A percentile compares a stretch with the other conserved stretches of the same genome.
phyloP scores from a whole-genome alignment of 2,797 vertebrate genomes.

The Ptychobarbus kaznakovi region DNA sequence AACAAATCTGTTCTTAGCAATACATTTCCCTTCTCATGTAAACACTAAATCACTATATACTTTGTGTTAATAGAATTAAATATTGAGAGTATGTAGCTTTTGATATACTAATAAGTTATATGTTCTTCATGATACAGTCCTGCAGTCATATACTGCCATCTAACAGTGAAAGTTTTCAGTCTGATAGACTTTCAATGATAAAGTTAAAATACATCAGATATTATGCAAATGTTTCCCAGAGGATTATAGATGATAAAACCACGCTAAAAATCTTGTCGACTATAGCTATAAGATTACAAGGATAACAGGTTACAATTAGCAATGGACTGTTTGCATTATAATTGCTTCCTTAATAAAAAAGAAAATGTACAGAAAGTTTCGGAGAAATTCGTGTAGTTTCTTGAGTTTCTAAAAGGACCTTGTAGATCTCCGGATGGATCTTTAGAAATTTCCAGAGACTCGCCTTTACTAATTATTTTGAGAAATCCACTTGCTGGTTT shows the following conservation, averaged over 20 bases:
- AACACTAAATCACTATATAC: constrained; percentile 14
- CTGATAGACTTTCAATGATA: neutral
- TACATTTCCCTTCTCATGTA: neutral
- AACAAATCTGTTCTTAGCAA: neutral
- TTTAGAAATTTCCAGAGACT: too few species aligned
- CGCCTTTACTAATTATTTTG: neutral
- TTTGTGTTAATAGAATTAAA: neutral
- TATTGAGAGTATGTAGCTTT: neutral
- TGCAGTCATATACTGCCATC: too few species aligned
- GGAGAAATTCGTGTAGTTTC: neutral
- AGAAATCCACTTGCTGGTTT: too few species aligned
- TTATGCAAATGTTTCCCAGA: neutral
- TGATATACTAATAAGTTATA: neutral
- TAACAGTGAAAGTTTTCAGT: neutral
- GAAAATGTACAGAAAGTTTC: neutral
- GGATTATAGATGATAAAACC: neutral
- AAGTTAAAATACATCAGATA: neutral
- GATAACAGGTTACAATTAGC: neutral
- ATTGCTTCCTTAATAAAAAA: neutral
- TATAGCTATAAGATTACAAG: neutral
- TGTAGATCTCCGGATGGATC: too few species aligned
- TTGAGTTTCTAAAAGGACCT: too few species aligned
- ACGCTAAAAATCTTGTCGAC: neutral
- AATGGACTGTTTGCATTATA: neutral
- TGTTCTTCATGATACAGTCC: too few species aligned